Conservation (phyloP, 2,797 vertebrate species). For the Tragopan temminckii region DNA sequence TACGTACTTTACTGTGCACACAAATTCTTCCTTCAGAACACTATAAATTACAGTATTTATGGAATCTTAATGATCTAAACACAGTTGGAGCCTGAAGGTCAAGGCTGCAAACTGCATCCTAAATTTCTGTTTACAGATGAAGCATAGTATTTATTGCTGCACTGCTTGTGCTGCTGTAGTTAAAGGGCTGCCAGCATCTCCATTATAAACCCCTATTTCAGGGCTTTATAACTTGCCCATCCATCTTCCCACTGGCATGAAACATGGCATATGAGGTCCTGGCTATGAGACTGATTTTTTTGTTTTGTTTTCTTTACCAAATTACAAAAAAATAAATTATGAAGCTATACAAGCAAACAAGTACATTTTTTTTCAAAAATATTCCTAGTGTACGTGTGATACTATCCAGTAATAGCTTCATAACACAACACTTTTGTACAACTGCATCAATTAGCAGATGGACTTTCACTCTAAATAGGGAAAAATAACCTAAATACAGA, state of each 20-base stretch:
- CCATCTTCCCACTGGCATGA: constrained; percentile 68
- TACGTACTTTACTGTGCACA: constrained; percentile 70
- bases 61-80: constrained; percentile 80
- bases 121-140: constrained; percentile 86
- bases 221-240: constrained; percentile 59
- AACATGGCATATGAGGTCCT: constrained; percentile 57
- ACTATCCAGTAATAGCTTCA: background rate
- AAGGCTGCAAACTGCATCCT: constrained; percentile 81
- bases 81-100: constrained; percentile 87
- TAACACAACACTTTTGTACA: background rate
- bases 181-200: constrained; percentile 76
- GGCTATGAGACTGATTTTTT: constrained; percentile 1
- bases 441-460: background rate
- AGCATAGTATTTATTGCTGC: constrained; percentile 82
- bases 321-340: constrained; percentile 20
- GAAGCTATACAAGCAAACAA: background rate
- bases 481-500: background rate
- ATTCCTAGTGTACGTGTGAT: background rate
- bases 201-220: constrained; percentile 76
- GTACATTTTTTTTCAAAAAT: background rate
- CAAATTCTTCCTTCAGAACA: constrained; percentile 72
- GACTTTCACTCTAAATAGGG: background rate
- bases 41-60: constrained; percentile 81
- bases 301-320: constrained; percentile 54
- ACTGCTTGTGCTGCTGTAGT: constrained; percentile 61